Evolutionary conservation across 2,113 vertebrate species (phyloP).

Genomic region (Pluvianellus socialis): DNA sequence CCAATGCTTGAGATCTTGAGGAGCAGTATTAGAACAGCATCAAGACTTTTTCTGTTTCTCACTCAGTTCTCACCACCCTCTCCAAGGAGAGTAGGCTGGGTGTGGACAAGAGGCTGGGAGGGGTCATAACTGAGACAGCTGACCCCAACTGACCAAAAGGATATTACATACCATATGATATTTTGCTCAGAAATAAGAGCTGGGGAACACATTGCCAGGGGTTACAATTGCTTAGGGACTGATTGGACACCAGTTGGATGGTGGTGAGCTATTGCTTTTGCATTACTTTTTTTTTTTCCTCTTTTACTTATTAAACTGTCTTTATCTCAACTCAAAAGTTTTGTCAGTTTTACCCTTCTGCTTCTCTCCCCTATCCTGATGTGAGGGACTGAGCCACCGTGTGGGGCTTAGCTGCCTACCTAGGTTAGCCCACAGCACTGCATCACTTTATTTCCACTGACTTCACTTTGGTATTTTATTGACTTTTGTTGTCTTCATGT

Average conservation of each 20-base stretch:
- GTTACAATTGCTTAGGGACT: background rate
- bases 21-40: background rate
- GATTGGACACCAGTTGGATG: no score
- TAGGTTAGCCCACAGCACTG: background rate
- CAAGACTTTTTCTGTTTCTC: background rate
- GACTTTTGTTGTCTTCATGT: background rate
- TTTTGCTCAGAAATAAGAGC: background rate
- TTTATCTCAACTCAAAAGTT: background rate
- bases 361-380: background rate
- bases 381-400: background rate
- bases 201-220: background rate
- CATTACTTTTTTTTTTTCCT: background rate
- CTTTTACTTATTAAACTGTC: background rate
- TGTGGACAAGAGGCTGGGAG: background rate
- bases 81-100: background rate
- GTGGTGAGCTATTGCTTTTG: background rate
- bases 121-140: background rate
- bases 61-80: rapidly evolving
- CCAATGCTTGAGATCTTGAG: rapidly evolving
- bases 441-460: background rate
- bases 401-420: background rate
- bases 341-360: background rate
- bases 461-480: background rate
- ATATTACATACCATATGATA: rapidly evolving
- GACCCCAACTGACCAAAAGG: background rate